phyloP scores from a whole-genome alignment of 2,113 vertebrate genomes.

The Pangasianodon hypophthalmus region DNA sequence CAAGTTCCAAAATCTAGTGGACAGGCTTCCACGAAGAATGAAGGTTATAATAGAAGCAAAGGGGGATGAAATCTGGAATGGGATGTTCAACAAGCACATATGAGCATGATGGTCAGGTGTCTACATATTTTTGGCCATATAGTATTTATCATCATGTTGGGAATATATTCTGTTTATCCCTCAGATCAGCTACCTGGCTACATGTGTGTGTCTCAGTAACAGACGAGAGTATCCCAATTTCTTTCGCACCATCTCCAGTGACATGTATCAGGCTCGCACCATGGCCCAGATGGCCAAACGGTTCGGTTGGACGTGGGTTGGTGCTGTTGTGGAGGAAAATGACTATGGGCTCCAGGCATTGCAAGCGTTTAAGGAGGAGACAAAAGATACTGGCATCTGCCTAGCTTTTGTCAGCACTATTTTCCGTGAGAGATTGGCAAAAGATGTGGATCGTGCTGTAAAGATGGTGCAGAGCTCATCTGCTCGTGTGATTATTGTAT shows the following conservation, averaged over 20 bases:
- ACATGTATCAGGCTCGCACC: slow-evolving; percentile 71
- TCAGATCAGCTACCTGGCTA: slow-evolving; percentile 75
- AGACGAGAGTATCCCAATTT: slow-evolving; percentile 70
- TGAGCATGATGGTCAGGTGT: background rate
- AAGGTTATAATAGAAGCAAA: background rate
- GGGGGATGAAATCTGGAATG: background rate
- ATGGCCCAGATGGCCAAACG: slow-evolving; percentile 68
- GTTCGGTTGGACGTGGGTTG: slow-evolving; percentile 73
- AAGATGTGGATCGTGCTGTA: slow-evolving; percentile 65
- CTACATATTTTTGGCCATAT: background rate
- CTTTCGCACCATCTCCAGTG: slow-evolving; percentile 78
- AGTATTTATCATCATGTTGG: background rate
- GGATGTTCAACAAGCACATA: background rate
- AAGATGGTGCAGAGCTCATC: slow-evolving; percentile 65
- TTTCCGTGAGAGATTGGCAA: slow-evolving; percentile 60
- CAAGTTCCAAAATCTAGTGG: background rate
- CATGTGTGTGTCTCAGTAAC: slow-evolving; percentile 74
- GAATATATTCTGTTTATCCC: slow-evolving; percentile 15
- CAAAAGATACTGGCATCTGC: slow-evolving; percentile 64
- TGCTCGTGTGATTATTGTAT: slow-evolving; percentile 71
- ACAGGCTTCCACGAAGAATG: background rate
- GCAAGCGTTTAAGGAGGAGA: slow-evolving; percentile 70
- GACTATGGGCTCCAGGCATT: slow-evolving; percentile 69
- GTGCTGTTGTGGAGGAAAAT: slow-evolving; percentile 66
- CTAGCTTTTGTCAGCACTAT: slow-evolving; percentile 73